phyloP scores from a whole-genome alignment of 2,113 vertebrate species.

The Chauna torquata region DNA sequence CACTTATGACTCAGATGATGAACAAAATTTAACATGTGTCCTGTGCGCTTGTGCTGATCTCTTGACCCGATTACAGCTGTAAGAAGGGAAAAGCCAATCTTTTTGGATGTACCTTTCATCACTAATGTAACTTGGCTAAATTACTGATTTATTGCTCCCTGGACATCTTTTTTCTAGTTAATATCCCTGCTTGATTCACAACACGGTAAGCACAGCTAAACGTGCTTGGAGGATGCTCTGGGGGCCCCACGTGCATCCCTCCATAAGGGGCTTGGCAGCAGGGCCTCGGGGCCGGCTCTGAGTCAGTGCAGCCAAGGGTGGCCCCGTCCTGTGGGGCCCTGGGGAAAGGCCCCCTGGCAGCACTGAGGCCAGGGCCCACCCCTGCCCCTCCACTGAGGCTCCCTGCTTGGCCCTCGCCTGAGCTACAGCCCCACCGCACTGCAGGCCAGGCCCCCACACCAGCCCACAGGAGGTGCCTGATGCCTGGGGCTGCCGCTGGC shows the following conservation, averaged over 20 bases:
- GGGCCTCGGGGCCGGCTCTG: neutral
- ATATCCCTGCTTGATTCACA: neutral
- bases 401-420: neutral
- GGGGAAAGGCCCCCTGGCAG: neutral
- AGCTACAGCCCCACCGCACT: neutral
- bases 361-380: accelerated
- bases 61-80: accelerated
- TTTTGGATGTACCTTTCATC: neutral
- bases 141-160: neutral
- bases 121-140: neutral
- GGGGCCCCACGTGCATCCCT: accelerated
- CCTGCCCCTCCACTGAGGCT: neutral
- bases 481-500: neutral
- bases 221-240: neutral
- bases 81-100: neutral
- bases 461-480: neutral
- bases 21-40: accelerated
- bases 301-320: accelerated
- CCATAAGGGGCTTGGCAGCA: accelerated
- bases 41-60: accelerated
- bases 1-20: neutral
- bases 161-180: neutral
- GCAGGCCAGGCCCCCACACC: neutral
- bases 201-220: accelerated
- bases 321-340: accelerated